Base-by-base conservation (phyloP, 2,797 vertebrate species). In the Myiotriccus ornatus region DNA sequence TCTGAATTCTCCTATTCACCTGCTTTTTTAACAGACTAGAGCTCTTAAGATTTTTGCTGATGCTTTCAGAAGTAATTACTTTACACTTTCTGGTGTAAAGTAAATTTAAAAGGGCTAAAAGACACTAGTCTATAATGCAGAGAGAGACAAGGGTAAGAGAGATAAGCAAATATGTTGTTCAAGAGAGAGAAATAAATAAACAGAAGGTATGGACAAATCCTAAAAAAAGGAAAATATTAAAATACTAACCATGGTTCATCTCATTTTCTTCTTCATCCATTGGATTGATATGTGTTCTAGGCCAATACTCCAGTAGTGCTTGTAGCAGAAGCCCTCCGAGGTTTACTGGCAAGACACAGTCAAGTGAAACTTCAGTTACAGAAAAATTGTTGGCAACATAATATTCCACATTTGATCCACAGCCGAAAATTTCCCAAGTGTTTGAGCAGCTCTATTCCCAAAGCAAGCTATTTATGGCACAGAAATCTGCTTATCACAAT, bases 241-340 rank as follows among this genome's bases (percentile, higher is more conserved):
- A 93, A 69, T 6, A 67, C 98, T 96, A 91, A 99, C 99, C 99
- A 17, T 99, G 99, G 97, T 99, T 99, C 78, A 99, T 98, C 96
- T 99, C 99, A 11, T 98, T 99, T 97, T 99, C 99, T 59, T 99
- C 99, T 96, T 99, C 99, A 27, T 99, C 99, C 98, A 99, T 98
- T 60, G 99, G 99, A 96, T 98, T 99, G 96, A 99, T 99, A 47
- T 99, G 99, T 43, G 99, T 99, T 94, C 99, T 98, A 90, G 99
- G 99, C 99, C 99, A 99, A 97, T 99, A 99, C 84, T 99, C 99
- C 71, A 99, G 97, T 82, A 99, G 98, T 20, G 99, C 99, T 96
- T 99, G 99, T 7, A 99, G 98, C 84, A 99, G 95, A 88, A 99
- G 98, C 53, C 99, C 99, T 55, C 99, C 99, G 37, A 99, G 98